A percentile compares a stretch with the other conserved stretches of the same genome.
Evolutionary conservation across 2,888 invertebrate genomes (phyloP).

Genomic region (Thera obeliscata): DNA sequence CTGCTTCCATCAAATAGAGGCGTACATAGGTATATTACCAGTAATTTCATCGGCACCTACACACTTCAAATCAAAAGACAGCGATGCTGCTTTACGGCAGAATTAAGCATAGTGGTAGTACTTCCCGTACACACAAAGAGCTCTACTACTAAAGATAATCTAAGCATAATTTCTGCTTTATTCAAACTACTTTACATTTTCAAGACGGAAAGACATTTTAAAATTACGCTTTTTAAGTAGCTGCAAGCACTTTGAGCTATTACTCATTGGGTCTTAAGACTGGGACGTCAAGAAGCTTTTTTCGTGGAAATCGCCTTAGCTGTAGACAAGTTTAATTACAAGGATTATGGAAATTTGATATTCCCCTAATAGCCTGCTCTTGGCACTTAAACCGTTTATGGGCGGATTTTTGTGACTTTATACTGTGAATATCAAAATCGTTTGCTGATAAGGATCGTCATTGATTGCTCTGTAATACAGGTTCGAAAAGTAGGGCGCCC

Average conservation of each 20-base stretch:
- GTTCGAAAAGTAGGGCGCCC: too few relatives aligned
- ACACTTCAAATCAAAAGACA: too few relatives aligned
- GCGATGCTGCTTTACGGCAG: too few relatives aligned
- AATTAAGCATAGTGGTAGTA: too few relatives aligned
- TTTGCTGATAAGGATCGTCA: neutral
- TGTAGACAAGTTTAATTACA: slow-evolving; percentile 43
- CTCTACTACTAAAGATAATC: too few relatives aligned
- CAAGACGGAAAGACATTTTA: slow-evolving; percentile 3
- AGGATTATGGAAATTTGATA: slow-evolving; percentile 47
- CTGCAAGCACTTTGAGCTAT: slow-evolving; percentile 17
- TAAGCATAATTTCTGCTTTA: too few relatives aligned
- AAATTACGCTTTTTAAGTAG: slow-evolving; percentile 17
- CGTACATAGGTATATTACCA: neutral
- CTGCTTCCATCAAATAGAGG: too few relatives aligned
- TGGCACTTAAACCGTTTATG: slow-evolving; percentile 18
- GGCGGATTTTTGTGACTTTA: slow-evolving; percentile 3
- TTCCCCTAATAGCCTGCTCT: slow-evolving; percentile 33
- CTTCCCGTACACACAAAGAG: too few relatives aligned
- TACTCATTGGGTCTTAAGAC: slow-evolving; percentile 32
- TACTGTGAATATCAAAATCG: neutral
- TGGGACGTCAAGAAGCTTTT: slow-evolving; percentile 31
- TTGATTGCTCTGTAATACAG: too few relatives aligned
- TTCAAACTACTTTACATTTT: too few relatives aligned
- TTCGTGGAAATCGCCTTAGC: slow-evolving; percentile 23
- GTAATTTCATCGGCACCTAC: too few relatives aligned